Evolutionary conservation across 2,797 vertebrate genomes (phyloP).

Genomic region (Antennarius maculatus): DNA sequence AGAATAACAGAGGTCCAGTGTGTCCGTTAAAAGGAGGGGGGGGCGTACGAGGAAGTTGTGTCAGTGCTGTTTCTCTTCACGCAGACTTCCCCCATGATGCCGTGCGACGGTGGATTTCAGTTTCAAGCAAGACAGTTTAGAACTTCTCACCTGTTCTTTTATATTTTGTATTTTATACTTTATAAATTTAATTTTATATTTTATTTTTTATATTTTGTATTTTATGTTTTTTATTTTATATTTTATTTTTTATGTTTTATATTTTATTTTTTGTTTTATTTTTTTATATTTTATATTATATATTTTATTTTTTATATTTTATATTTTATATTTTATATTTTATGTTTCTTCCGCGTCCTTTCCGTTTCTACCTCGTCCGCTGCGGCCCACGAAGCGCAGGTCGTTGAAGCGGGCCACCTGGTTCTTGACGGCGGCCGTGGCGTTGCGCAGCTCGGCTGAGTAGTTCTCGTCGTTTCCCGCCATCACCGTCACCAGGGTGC

Average conservation of each 20-base stretch:
- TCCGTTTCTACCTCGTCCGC: slow-evolving; percentile 88
- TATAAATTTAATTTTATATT: too few species aligned
- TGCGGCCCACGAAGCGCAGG: slow-evolving; percentile 97
- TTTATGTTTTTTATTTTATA: too few species aligned
- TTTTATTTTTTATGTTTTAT: too few species aligned
- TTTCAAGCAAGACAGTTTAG: slow-evolving; percentile 15
- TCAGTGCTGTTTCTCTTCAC: slow-evolving; percentile 63
- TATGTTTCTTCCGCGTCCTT: slow-evolving; percentile 70
- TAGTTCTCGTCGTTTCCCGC: slow-evolving; percentile 99
- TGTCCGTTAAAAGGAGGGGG: slow-evolving; percentile 50
- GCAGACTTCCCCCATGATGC: slow-evolving; percentile 57
- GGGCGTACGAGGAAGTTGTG: slow-evolving; percentile 58
- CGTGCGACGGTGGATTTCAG: background rate
- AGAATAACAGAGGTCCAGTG: slow-evolving; percentile 61
- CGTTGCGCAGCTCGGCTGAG: slow-evolving; percentile 96
- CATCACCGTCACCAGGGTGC: slow-evolving; percentile 98
- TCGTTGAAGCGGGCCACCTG: slow-evolving; percentile 99
- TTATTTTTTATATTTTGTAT: too few species aligned
- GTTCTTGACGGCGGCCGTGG: slow-evolving; percentile 99
- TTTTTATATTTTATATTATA: too few species aligned
- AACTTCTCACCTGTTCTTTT: too few species aligned
- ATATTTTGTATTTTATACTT: too few species aligned
- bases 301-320: too few species aligned
- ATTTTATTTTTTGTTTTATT: too few species aligned
- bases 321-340: slow-evolving; percentile 41